phyloP scores from a whole-genome alignment of 2,888 invertebrate genomes.

The Koerneria pararmatus region DNA sequence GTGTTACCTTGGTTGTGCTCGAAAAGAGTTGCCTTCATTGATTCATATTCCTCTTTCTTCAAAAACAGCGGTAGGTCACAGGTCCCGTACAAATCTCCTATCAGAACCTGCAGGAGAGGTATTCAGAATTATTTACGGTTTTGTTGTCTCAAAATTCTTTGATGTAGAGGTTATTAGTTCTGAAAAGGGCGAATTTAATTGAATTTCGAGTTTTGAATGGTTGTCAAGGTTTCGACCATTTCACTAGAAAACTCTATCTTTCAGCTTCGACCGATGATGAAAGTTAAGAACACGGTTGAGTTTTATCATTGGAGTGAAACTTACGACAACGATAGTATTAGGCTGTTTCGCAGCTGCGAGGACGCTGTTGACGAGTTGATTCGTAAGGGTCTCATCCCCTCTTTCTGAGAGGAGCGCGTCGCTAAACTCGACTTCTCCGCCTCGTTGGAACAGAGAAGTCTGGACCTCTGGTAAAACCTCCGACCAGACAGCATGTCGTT shows the following conservation, averaged over 20 bases:
- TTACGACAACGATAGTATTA: slow-evolving; percentile 17
- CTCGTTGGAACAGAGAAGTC: slow-evolving; percentile 56
- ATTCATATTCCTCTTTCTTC: slow-evolving; percentile 61
- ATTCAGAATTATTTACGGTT: too few relatives aligned
- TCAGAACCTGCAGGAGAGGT: slow-evolving; percentile 61
- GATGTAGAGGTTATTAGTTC: too few relatives aligned
- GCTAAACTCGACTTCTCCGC: slow-evolving; percentile 59
- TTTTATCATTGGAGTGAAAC: too few relatives aligned
- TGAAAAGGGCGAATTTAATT: too few relatives aligned
- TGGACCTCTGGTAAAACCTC: slow-evolving; percentile 58
- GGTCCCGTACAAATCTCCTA: slow-evolving; percentile 63
- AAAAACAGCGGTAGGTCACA: slow-evolving; percentile 60
- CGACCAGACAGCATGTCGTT: slow-evolving; percentile 43
- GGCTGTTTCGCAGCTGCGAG: not conserved
- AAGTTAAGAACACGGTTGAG: too few relatives aligned
- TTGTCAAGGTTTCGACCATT: too few relatives aligned
- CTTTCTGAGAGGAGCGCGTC: slow-evolving; percentile 22
- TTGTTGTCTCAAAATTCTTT: too few relatives aligned
- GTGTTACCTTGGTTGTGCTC: slow-evolving; percentile 57
- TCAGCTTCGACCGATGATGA: too few relatives aligned
- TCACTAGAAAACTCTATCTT: too few relatives aligned
- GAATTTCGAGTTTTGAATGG: too few relatives aligned
- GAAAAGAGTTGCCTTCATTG: slow-evolving; percentile 55
- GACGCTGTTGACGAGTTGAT: not conserved
- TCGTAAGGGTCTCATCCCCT: not conserved